Percentiles rank a stretch among this genome's conserved stretches.
phyloP scores from a whole-genome alignment of 2,888 invertebrate genomes.

The Andrena marginata region DNA sequence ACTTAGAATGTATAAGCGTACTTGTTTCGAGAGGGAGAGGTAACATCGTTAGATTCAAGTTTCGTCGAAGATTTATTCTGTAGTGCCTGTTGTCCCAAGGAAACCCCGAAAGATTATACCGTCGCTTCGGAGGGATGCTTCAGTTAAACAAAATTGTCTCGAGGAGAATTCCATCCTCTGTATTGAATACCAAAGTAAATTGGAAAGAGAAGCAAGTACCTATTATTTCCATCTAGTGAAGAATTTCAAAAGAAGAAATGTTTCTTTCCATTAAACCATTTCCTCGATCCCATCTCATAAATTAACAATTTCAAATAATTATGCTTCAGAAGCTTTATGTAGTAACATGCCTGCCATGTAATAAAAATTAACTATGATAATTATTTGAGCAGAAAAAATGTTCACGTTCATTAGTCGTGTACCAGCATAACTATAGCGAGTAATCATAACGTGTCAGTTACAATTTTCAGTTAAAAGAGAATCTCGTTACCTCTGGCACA shows the following conservation, averaged over 20 bases:
- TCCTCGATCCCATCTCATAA: too few species aligned
- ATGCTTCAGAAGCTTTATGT: too few species aligned
- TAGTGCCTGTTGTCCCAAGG: neutral
- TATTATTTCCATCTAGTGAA: neutral
- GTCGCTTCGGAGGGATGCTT: neutral
- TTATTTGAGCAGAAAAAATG: too few species aligned
- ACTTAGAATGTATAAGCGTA: conserved; percentile 6
- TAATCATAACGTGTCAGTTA: too few species aligned
- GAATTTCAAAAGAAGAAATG: neutral
- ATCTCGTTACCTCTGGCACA: too few species aligned
- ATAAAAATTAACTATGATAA: too few species aligned
- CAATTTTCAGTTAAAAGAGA: too few species aligned
- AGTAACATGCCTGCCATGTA: too few species aligned
- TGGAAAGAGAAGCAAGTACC: neutral
- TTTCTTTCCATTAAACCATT: neutral
- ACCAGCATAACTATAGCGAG: too few species aligned
- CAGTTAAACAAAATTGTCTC: conserved; percentile 24
- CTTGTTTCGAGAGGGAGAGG: neutral
- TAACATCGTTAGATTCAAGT: conserved; percentile 31
- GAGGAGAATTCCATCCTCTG: neutral
- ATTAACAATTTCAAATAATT: too few species aligned
- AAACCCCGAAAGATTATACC: conserved; percentile 22
- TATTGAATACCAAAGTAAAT: neutral
- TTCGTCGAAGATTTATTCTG: conserved; percentile 8
- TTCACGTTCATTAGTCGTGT: too few species aligned